Conservation (phyloP, 2,797 vertebrate genomes). For the Vipera latastei region DNA sequence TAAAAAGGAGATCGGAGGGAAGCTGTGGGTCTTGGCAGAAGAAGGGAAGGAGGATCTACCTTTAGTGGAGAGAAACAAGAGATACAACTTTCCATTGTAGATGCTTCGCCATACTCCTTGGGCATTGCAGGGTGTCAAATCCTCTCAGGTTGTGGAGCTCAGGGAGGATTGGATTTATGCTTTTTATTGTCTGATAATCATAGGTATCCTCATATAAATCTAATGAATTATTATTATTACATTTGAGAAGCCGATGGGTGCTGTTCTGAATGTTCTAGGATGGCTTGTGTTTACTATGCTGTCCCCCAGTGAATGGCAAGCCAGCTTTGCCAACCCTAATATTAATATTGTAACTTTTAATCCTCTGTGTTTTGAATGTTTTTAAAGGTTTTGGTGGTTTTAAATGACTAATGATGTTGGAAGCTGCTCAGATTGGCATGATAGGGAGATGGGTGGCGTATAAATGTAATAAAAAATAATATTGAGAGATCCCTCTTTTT, state of each 20-base stretch:
- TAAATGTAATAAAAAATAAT: not conserved
- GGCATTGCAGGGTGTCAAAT: not conserved
- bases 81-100: not conserved
- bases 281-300: not conserved
- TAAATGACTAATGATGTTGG: not conserved
- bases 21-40: not conserved
- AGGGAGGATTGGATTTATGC: not conserved
- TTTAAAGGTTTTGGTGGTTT: not conserved
- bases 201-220: not conserved
- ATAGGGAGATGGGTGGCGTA: not conserved
- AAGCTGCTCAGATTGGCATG: not conserved
- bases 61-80: not conserved
- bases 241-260: not conserved
- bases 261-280: not conserved
- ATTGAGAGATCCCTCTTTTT: not conserved
- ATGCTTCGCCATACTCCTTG: not conserved
- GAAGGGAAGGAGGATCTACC: not conserved
- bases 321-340: not conserved
- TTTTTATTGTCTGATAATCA: not conserved
- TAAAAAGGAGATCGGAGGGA: not conserved
- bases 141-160: no score
- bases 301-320: not conserved
- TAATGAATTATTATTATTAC: not conserved
- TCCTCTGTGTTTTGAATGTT: not conserved
- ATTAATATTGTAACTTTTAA: not conserved